Percentiles rank a stretch among this genome's conserved stretches.
phyloP scores from a whole-genome alignment of 1,140 invertebrate genomes.

The Sycophaga agraensis region DNA sequence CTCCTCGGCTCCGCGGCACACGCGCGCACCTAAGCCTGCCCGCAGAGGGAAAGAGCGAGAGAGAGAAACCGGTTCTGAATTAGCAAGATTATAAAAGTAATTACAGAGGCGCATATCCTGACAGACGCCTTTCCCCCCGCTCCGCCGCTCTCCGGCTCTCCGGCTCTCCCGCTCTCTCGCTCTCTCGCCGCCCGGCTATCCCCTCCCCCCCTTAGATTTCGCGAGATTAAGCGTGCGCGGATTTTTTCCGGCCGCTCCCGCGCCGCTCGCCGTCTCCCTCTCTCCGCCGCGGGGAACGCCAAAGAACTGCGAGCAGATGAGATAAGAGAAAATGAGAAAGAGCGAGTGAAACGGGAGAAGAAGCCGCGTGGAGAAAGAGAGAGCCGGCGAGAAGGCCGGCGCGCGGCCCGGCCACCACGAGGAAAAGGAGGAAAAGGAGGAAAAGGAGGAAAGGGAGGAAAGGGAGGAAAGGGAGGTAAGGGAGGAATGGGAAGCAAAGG shows the following conservation, averaged over 20 bases:
- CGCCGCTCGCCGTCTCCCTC: background rate
- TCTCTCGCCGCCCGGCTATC: slow-evolving; percentile 7
- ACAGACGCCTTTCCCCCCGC: slow-evolving; percentile 10
- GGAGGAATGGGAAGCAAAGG: slow-evolving; percentile 15
- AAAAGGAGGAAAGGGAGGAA: no score
- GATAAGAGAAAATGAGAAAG: slow-evolving; percentile 12
- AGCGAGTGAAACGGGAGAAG: slow-evolving; percentile 20
- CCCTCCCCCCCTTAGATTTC: slow-evolving; percentile 12
- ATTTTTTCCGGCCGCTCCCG: slow-evolving; percentile 13
- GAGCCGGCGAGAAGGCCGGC: no score
- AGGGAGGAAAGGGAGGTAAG: no score
- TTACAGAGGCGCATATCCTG: slow-evolving; percentile 26
- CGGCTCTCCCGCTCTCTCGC: slow-evolving; percentile 5
- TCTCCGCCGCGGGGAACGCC: background rate
- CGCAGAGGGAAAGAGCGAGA: background rate
- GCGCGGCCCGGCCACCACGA: no score
- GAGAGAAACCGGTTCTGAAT: slow-evolving; percentile 29
- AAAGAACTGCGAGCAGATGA: slow-evolving; percentile 13
- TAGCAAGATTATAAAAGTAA: slow-evolving; percentile 32
- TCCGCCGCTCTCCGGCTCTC: background rate
- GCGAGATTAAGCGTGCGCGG: slow-evolving; percentile 28
- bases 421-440: slow-evolving; percentile 14
- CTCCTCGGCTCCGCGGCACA: no score
- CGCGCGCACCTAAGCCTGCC: no score
- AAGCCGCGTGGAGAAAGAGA: background rate